Conservation (phyloP, 2,113 vertebrate genomes). For the Zapus hudsonius region DNA sequence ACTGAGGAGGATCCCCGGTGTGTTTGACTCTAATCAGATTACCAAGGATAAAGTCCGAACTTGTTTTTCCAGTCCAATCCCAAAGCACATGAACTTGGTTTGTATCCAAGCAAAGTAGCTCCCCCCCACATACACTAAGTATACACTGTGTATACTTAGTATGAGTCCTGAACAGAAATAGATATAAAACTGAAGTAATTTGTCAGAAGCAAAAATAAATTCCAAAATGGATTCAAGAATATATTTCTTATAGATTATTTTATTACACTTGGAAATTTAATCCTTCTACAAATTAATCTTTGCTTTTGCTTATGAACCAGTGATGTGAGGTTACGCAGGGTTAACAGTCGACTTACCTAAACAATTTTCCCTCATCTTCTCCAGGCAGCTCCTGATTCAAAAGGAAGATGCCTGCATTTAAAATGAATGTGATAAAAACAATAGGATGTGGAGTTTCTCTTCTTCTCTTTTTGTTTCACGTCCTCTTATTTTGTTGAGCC, state of each 20-base stretch:
- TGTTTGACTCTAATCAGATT: background rate
- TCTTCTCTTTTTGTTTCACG: conserved; percentile 13
- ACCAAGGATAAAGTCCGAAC: background rate
- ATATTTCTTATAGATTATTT: background rate
- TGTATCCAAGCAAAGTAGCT: background rate
- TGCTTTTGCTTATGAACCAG: background rate
- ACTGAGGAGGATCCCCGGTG: too few species aligned
- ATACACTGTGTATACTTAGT: background rate
- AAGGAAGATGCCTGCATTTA: background rate
- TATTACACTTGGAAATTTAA: conserved; percentile 27
- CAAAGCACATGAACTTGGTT: background rate
- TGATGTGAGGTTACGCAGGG: conserved; percentile 24
- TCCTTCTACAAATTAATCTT: conserved; percentile 37
- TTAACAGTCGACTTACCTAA: conserved; percentile 55
- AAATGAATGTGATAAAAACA: conserved; percentile 67
- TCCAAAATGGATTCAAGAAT: conserved; percentile 30
- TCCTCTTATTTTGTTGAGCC: conserved; percentile 60
- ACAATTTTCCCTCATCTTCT: conserved; percentile 34
- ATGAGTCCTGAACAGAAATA: background rate
- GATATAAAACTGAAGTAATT: background rate
- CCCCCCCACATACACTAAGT: background rate
- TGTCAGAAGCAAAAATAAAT: conserved; percentile 20
- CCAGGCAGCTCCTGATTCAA: conserved; percentile 55
- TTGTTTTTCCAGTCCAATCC: background rate
- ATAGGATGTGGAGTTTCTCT: conserved; percentile 66